Conservation (phyloP, 92 coral and sea anemone genomes). For the Micromussa lordhowensis region DNA sequence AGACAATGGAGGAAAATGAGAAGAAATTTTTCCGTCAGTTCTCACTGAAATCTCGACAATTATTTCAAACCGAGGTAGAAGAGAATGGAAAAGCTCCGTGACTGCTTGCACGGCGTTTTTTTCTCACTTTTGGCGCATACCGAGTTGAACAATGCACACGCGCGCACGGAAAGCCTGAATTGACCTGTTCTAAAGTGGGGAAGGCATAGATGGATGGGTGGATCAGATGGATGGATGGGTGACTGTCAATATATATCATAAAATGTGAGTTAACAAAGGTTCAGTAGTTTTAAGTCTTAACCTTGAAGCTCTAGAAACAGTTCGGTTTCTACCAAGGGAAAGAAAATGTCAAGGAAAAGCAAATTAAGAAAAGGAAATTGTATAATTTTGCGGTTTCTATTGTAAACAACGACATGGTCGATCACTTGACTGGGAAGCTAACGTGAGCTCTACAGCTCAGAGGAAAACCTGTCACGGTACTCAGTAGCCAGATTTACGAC, state of each 20-base stretch:
- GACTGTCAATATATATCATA: conserved; percentile 22
- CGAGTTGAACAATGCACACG: conserved; percentile 31
- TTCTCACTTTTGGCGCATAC: neutral
- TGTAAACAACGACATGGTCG: neutral
- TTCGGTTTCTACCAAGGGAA: neutral
- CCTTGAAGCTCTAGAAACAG: neutral
- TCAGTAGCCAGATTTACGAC: neutral
- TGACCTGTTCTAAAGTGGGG: conserved; percentile 9
- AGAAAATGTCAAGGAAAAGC: neutral
- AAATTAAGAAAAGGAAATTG: neutral
- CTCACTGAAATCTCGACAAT: neutral
- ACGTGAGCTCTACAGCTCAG: conserved; percentile 1
- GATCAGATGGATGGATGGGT: neutral
- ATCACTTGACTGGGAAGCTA: conserved; percentile 2
- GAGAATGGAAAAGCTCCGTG: neutral
- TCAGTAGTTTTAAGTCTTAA: neutral
- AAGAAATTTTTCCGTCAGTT: neutral
- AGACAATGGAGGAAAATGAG: conserved; percentile 27
- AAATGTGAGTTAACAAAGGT: conserved; percentile 13
- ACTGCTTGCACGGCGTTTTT: neutral
- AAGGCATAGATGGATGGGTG: conserved; percentile 19
- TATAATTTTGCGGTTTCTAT: neutral
- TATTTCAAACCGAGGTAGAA: neutral
- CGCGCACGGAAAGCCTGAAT: conserved; percentile 6
- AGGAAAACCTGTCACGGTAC: conserved; percentile 1